Evolutionary conservation across 2,888 invertebrate species (phyloP), one percentile per base, ranked within the genome.

Genomic region (Entomobrya proxima): DNA sequence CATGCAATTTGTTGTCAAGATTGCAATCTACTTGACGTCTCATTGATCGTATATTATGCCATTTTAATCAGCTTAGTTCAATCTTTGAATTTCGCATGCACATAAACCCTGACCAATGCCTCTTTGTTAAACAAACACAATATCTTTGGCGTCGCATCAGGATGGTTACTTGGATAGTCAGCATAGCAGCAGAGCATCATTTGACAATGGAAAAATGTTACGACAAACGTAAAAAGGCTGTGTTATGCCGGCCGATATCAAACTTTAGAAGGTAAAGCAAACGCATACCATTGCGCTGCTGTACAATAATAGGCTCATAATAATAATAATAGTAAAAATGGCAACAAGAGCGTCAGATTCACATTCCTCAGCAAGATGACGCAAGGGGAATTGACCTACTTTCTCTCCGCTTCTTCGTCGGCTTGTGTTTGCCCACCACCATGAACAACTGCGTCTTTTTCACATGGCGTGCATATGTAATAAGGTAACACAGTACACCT

Each of bases 381-480:
- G 85, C 85, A 85, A 85, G 80, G 85, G 85, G 85, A 85, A 85
- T 80, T 85, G 85, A 85, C 85, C 85, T 80, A 85, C 85, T 85
- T 85, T 80, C 85, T 80, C 85, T 85, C 58, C 69, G 27, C 69
- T 69, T 40, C 44, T 21, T 21, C 44, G 13, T 69, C 40, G 24
- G 40, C 44, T 55, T 24, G 9, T 55, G 55, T 64, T 27, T 27
- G 7, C 18, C 3, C 3, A 30, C 11, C 61, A 30, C 32, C 30
- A 15, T 18, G n/a, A n/a, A n/a, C n/a, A 35, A 7, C 35, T 69
- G 27, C 44, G 40, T 27, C 40, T 35, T 37, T 21, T 76, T 78
- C 78, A 61, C 78, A 69, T 77, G 67, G 77, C 77, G 76, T 83
- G 83, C 84, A 77, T 77, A 67, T 40, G 58, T 58, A 58, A 76